These are phyloP conservation scores for Parauchenoglanis ngamensis DNA, from an alignment of 2,797 vertebrate species.

Conservation along the genomic window DNA sequence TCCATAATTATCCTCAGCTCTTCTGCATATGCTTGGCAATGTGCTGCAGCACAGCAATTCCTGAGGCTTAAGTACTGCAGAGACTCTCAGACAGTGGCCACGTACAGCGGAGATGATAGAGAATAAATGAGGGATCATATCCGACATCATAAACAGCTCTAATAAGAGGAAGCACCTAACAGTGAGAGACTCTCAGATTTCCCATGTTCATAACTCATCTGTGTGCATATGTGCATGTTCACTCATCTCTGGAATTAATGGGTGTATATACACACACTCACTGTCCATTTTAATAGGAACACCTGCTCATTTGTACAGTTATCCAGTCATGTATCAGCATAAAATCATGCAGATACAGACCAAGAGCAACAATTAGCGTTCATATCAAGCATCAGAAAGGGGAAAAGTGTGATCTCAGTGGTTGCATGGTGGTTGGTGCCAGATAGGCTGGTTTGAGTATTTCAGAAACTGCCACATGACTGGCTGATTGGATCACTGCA, in stretches of 20 bases:
- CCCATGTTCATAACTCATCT: background rate
- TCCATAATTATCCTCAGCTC: constrained; percentile 53
- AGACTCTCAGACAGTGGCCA: constrained; percentile 27
- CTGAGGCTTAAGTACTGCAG: constrained; percentile 25
- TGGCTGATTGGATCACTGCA: too few species aligned
- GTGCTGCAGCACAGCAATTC: constrained; percentile 9
- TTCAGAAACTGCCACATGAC: too few species aligned
- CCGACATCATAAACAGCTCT: constrained; percentile 13
- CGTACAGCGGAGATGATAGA: background rate
- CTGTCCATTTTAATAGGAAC: too few species aligned
- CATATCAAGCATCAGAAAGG: too few species aligned
- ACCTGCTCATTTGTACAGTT: too few species aligned
- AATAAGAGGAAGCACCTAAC: background rate
- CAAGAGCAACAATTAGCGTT: too few species aligned
- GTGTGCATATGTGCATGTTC: background rate
- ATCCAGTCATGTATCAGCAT: too few species aligned
- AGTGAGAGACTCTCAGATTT: background rate
- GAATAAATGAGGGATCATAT: constrained; percentile 25
- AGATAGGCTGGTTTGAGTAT: too few species aligned
- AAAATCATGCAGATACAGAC: too few species aligned
- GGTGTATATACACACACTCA: background rate
- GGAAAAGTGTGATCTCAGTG: too few species aligned
- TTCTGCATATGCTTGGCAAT: constrained; percentile 21
- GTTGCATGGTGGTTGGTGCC: too few species aligned
- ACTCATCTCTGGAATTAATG: background rate